phyloP scores from a whole-genome alignment of 2,113 vertebrate species.

The Gorsachius goisagi region DNA sequence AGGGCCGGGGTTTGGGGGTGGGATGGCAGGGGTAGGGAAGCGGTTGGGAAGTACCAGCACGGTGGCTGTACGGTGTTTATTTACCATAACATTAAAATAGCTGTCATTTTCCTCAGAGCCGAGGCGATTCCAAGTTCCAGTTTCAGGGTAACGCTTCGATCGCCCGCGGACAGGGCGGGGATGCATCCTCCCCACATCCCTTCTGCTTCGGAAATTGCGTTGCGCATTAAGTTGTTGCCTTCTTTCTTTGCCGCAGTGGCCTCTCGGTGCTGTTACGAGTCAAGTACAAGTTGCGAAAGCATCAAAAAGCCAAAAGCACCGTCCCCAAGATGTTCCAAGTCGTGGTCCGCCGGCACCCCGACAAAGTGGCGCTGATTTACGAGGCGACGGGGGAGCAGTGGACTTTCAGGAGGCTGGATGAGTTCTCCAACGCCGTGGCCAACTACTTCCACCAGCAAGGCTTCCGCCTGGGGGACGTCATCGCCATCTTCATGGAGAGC shows the following conservation, averaged over 20 bases:
- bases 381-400: constrained; percentile 80
- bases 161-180: not conserved
- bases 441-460: constrained; percentile 79
- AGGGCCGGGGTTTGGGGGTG: no score
- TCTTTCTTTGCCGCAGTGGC: constrained; percentile 68
- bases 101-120: fast-evolving
- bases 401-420: constrained; percentile 84
- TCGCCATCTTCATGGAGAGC: constrained; percentile 89
- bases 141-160: not conserved
- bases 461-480: constrained; percentile 80
- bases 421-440: constrained; percentile 80
- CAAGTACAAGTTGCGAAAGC: constrained; percentile 77
- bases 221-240: fast-evolving
- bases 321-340: constrained; percentile 82
- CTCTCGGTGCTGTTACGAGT: constrained; percentile 85
- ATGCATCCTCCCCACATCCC: fast-evolving
- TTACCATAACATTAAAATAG: fast-evolving
- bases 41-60: no score
- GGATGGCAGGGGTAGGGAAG: no score
- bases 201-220: not conserved
- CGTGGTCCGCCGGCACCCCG: constrained; percentile 73
- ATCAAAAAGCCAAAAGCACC: constrained; percentile 74
- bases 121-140: not conserved
- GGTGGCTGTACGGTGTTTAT: fast-evolving
- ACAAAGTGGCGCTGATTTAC: constrained; percentile 85